Base-by-base conservation (phyloP, 2,888 invertebrate species). In the Pachydiplax longipennis region DNA sequence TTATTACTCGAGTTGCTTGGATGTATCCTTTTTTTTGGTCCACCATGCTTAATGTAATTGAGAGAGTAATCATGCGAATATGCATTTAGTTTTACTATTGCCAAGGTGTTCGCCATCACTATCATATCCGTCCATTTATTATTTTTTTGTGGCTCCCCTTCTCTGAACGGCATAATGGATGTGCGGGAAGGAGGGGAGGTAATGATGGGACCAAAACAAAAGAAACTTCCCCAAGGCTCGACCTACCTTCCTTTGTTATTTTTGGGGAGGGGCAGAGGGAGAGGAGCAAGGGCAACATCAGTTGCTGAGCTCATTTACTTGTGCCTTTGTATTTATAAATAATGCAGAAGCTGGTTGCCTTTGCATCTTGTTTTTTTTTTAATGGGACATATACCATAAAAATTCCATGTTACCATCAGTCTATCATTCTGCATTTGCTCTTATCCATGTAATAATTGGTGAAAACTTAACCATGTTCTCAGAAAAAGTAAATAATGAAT, bases 101-200 rank as follows among this genome's bases (percentile, higher is more conserved):
- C 65, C 65, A 61, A 82, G 90, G 82, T 90, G 82, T 81, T 82
- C 82, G 90, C 90, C 82, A 65, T 82, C 82, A 87, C 87, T 87
- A 53, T 73, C 73, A 31, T 87, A 37, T 87, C 87, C 87, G 87
- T 87, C 87, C 87, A 87, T 87, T 87, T 58, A 61, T 25, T 73
- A 73, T 18, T 53, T 53, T 53, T 53, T 53, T 53, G 53, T 53
- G 37, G 53, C 87, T 87, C 87, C 65, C 87, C 22, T 61, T 31
- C 22, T 40, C 37, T 65, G 87, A 58, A 6, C 53, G 61, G 87
- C 58, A 53, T 65, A 37, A 37, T 31, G 22, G 65, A 73, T 73
- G 12, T 31, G 25, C 31, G 3, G 31, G 13, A 73, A 25, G 31
- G 31, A 73, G 73, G 73, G 25, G 73, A 31, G 73, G 73, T 31